phyloP scores from a whole-genome alignment of 2,888 invertebrate genomes.

The Trypoxylon attenuatum region DNA sequence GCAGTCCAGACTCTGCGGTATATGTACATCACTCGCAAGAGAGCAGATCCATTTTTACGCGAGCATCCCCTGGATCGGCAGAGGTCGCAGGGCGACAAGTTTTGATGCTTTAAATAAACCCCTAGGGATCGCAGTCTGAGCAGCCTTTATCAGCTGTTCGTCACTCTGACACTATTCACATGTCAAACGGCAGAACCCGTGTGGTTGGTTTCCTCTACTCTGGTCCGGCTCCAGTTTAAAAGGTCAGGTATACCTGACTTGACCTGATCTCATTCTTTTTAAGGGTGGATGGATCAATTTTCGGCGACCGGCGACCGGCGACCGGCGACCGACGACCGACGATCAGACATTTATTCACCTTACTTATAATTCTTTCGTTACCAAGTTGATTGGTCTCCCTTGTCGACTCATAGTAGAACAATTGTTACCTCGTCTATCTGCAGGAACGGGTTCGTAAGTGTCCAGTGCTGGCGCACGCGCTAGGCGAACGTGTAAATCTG shows the following conservation, averaged over 20 bases:
- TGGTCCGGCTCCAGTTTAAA: no score
- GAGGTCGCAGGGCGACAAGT: not conserved
- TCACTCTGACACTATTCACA: not conserved
- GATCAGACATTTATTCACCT: no score
- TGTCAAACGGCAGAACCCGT: no score
- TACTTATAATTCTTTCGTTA: not conserved
- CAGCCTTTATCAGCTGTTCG: not conserved
- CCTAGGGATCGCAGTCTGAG: no score
- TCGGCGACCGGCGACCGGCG: not conserved
- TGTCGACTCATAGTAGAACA: not conserved
- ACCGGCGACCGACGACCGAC: not conserved
- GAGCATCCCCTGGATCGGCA: slow-evolving; percentile 28
- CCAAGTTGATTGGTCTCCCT: slow-evolving; percentile 3
- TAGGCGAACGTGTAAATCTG: slow-evolving; percentile 26
- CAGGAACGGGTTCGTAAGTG: slow-evolving; percentile 55
- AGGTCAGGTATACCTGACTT: no score
- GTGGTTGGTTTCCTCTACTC: no score
- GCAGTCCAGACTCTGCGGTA: slow-evolving; percentile 1
- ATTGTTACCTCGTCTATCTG: slow-evolving; percentile 47
- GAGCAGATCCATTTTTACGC: slow-evolving; percentile 27
- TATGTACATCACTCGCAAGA: not conserved
- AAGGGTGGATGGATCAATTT: no score
- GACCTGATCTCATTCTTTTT: no score
- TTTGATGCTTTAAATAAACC: slow-evolving; percentile 25
- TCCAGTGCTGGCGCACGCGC: slow-evolving; percentile 16